Base-by-base conservation (phyloP, 1,140 invertebrate genomes). In the Halesus radiatus region DNA sequence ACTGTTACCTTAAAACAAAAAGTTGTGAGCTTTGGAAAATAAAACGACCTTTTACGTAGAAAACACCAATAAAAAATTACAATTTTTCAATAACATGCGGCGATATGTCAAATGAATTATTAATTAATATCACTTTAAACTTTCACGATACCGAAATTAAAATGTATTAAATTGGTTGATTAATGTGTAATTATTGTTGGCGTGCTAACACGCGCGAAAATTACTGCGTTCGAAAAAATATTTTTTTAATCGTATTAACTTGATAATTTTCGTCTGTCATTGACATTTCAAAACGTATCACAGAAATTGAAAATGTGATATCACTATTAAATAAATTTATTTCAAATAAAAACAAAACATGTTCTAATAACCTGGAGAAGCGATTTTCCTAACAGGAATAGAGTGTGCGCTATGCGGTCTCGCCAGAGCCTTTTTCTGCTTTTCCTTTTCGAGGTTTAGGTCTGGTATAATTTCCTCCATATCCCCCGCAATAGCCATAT, bases 401-500 rank as follows among this genome's bases (percentile, higher is more conserved):
- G 88, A 88, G 20, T 89, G 85, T 74, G 88, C 88, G 78, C 88
- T 90, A 10, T 85, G 85, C 3, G 89, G 88, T 32, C 89, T 85
- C 13, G 88, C 37, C 8, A 45, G 75, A 53, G 88, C 86, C 70
- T 87, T 89, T 81, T 89, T 89, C 22, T 82, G 82, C 20, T 85
- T 84, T 75, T 88, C 87, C 73, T 87, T 87, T 76, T 86, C 86
- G 73, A 88, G 77, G 78, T 88, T 89, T 50, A 88, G 88, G 80
- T 89, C 87, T 58, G 87, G 88, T 53, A 83, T 86, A 80, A 87
- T 87, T 81, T 89, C 88, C 84, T 87, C 87, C 58, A 89, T 83
- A 68, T 87, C 87, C 87, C 87, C 88, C 56, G 85, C 88, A 86
- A 89, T 81, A 87, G 88, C 88, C 89, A 89, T 89, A 84, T 82